phyloP scores from a whole-genome alignment of 2,113 vertebrate genomes.

The Tachysurus vachellii region DNA sequence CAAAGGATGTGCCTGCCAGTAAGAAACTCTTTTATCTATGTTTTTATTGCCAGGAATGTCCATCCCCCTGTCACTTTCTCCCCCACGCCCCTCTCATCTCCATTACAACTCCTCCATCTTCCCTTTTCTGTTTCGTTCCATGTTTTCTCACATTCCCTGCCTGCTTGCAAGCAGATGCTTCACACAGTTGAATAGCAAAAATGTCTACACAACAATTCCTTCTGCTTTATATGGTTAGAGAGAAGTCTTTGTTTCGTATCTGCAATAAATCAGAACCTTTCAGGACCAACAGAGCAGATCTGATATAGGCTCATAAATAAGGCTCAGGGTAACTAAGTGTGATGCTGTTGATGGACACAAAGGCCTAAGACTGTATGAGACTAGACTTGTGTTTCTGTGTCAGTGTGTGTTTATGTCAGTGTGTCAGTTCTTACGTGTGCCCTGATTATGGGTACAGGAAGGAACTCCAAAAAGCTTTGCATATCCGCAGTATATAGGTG shows the following conservation, averaged over 20 bases:
- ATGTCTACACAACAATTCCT: background rate
- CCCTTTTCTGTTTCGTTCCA: background rate
- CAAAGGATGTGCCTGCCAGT: constrained; percentile 76
- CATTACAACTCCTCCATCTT: background rate
- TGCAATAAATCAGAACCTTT: background rate
- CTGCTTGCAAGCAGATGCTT: background rate
- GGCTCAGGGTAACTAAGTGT: background rate
- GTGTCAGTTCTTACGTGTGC: constrained; percentile 70
- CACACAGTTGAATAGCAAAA: background rate
- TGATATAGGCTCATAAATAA: background rate
- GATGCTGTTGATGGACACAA: background rate
- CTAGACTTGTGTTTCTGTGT: constrained; percentile 69
- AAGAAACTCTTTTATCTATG: constrained; percentile 71
- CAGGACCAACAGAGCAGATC: background rate
- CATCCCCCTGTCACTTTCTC: constrained; percentile 49
- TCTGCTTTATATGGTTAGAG: background rate
- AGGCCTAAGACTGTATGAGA: constrained; percentile 9
- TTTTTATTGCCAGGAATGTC: constrained; percentile 74
- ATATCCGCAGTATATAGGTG: constrained; percentile 28
- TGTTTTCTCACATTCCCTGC: background rate
- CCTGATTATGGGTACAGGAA: constrained; percentile 66
- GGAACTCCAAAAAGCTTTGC: constrained; percentile 51
- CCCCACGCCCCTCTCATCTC: constrained; percentile 32
- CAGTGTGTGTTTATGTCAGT: constrained; percentile 74
- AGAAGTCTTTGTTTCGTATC: background rate